Percentiles rank a stretch among this genome's conserved stretches.
phyloP scores from a whole-genome alignment of 2,113 vertebrate genomes.

The Bucco capensis region DNA sequence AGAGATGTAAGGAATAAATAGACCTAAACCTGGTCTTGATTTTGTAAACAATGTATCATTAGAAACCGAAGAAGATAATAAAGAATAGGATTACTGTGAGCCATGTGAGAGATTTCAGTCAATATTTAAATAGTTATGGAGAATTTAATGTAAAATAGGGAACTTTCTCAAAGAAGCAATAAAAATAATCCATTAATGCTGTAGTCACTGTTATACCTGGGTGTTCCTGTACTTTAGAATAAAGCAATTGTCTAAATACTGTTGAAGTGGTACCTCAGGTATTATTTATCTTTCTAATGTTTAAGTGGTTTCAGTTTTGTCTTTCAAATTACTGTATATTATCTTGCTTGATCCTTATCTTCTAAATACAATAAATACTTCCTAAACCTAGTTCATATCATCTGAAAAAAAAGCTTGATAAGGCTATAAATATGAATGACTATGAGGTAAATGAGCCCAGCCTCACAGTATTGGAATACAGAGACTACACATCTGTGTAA shows the following conservation, averaged over 20 bases:
- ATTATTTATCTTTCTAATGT: slow-evolving; percentile 16
- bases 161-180: slow-evolving; percentile 70
- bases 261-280: slow-evolving; percentile 15
- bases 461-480: not conserved
- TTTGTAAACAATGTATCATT: slow-evolving; percentile 59
- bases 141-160: slow-evolving; percentile 59
- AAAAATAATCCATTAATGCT: slow-evolving; percentile 67
- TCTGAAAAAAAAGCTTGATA: not conserved
- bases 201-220: slow-evolving; percentile 53
- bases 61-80: slow-evolving; percentile 58
- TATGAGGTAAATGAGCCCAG: not conserved
- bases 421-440: not conserved
- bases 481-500: not conserved
- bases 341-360: not conserved
- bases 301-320: not conserved
- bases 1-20: slow-evolving; percentile 45
- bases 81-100: slow-evolving; percentile 54
- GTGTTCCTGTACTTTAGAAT: slow-evolving; percentile 45
- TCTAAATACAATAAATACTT: not conserved
- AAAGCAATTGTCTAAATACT: slow-evolving; percentile 51
- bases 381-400: not conserved
- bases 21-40: slow-evolving; percentile 33
- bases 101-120: slow-evolving; percentile 62
- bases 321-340: not conserved
- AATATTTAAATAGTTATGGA: slow-evolving; percentile 66